Base-by-base conservation (phyloP, 2,113 vertebrate species). In the Pseudorasbora parva region DNA sequence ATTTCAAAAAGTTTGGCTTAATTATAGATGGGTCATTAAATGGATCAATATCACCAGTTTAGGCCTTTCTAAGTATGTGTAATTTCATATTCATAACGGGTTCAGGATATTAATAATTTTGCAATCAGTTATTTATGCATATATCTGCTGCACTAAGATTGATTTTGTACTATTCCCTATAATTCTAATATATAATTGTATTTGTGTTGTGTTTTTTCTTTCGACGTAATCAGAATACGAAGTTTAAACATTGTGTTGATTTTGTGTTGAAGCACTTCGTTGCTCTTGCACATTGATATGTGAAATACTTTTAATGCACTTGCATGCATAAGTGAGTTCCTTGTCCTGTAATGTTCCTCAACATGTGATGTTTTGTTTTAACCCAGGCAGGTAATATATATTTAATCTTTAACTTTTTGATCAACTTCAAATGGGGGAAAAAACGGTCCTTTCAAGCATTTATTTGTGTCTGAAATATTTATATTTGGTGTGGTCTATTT, bases 81-180 rank as follows among this genome's bases (percentile, higher is more conserved):
- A 33, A 83, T 71, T 69, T 62, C 37, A 85, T 69, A 81, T 59
- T 83, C 74, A 91, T 66, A 86, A 89, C 73, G 86, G 54, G 94
- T 95, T 94, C 93, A 94, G 94, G 95, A 94, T 95, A 92, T 93
- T 86, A 82, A 86, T 93, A 95, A 94, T 89, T 90, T 94, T 94
- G 94, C 94, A 94, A 96, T 96, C 94, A 93, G 94, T 95, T 96
- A 95, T 97, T 97, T 97, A 98, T 99, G 95, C 97, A 97, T 97
- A 95, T 96, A 96, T 96, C 93, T 95, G 95, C 95, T 98, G 96
- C 97, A 98, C 97, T 98, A 97, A 97, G 93, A 96, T 97, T 97
- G 95, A 93, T 95, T 93, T 66, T 78, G 43, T 49, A 80, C 25
- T 49, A 30, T 79, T 79, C 41, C 78, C 10, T 78, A 14, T 33